Conservation (phyloP, 2,888 invertebrate genomes). For the Sarcophaga rosellei region DNA sequence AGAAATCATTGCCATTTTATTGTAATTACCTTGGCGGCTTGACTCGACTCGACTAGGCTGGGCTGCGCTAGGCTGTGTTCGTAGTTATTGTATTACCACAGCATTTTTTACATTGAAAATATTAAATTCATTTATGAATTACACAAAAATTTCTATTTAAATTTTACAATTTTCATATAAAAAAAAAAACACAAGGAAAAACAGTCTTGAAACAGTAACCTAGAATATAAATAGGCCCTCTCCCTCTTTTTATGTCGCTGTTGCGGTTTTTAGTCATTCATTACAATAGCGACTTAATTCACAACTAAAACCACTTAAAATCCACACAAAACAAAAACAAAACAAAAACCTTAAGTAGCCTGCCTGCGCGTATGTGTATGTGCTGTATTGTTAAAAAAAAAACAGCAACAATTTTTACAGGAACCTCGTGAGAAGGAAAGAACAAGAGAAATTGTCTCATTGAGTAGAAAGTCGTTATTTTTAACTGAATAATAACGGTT, state of each 20-base stretch:
- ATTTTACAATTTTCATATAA: no score
- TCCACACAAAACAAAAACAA: conserved; percentile 33
- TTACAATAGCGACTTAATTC: conserved; percentile 80
- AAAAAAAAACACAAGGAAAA: background rate
- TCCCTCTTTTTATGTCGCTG: background rate
- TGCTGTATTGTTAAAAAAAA: conserved; percentile 33
- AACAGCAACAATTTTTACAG: conserved; percentile 24
- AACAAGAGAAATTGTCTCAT: conserved; percentile 58
- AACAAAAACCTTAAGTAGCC: conserved; percentile 65
- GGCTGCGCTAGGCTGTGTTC: conserved; percentile 29
- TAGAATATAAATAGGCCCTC: conserved; percentile 33
- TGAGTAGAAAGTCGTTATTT: conserved; percentile 47
- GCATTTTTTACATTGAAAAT: conserved; percentile 11
- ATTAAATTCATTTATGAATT: conserved; percentile 28
- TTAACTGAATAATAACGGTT: conserved; percentile 35
- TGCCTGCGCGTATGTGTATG: conserved; percentile 31
- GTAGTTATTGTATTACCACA: conserved; percentile 66
- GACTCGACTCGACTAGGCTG: conserved; percentile 50
- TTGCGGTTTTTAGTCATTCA: conserved; percentile 46
- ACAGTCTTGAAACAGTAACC: conserved; percentile 60
- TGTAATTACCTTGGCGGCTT: conserved; percentile 68
- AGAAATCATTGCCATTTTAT: conserved; percentile 68
- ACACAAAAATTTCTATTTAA: background rate
- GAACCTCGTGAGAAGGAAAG: conserved; percentile 39
- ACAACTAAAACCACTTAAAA: conserved; percentile 79